These are phyloP conservation scores for Gymnobelideus leadbeateri DNA, from an alignment of 2,113 vertebrate genomes.

Conservation along the genomic window DNA sequence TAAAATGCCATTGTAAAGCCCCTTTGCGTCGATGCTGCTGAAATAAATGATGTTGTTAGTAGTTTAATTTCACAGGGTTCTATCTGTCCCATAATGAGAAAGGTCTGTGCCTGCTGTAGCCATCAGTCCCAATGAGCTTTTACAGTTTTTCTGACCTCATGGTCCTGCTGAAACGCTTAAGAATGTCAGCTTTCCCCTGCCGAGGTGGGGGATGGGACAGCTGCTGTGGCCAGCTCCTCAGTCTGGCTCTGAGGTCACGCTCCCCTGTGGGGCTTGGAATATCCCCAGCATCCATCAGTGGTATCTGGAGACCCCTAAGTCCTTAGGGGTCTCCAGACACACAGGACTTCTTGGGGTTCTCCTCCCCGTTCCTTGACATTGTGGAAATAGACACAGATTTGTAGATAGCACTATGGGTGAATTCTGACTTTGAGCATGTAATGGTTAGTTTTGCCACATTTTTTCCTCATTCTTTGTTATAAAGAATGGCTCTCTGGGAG, in stretches of 20 bases:
- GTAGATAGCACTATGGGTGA: not conserved
- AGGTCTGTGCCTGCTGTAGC: conserved; percentile 78
- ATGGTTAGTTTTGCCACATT: not conserved
- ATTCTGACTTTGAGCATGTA: not conserved
- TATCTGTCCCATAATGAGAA: conserved; percentile 83
- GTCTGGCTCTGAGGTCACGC: not conserved
- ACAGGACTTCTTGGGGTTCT: rapidly evolving
- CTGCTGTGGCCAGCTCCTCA: not conserved
- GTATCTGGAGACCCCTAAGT: not conserved
- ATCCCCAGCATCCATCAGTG: not conserved
- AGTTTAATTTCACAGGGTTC: conserved; percentile 81
- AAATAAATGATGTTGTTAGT: conserved; percentile 84
- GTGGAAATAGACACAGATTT: not conserved
- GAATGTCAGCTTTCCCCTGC: conserved; percentile 48
- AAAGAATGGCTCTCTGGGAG: not conserved
- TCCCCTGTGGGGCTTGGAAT: not conserved
- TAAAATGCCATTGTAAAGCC: conserved; percentile 85
- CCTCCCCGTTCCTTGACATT: rapidly evolving
- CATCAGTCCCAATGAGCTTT: conserved; percentile 64
- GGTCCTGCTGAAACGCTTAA: conserved; percentile 68
- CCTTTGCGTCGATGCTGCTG: conserved; percentile 78
- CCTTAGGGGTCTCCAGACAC: not conserved
- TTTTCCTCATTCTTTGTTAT: not conserved
- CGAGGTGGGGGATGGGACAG: not conserved
- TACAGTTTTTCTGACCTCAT: conserved; percentile 74